Evolutionary conservation across 2,888 invertebrate species (phyloP), one percentile per base, ranked within the genome.

Genomic region (Mamestra brassicae): DNA sequence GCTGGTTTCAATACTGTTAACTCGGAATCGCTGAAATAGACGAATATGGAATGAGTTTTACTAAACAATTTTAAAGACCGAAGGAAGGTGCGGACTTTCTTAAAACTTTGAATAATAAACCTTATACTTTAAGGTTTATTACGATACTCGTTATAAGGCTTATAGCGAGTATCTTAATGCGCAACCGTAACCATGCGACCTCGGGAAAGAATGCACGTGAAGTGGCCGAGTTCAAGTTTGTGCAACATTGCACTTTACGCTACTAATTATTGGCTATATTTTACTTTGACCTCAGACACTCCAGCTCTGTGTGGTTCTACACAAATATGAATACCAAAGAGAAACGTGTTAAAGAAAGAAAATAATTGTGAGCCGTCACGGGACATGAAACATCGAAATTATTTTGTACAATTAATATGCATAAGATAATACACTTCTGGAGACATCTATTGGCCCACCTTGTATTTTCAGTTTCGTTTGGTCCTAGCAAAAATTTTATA

Each of bases 1-100:
- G 87, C 70, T 13, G 91, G 78, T 36, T 81, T 91, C 15, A 96
- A 83, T 34, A 89, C 87, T n/a, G 93, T 93, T 69, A 95, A 91
- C 66, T 95, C 95, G 10, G 92, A 89, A 45, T 94, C 95, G 74
- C 96, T 96, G 86, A 69, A 88, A 87, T 72, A 15, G 54, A 11
- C 26, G 66, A 4, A 71, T 4, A 54, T 34, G 2, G 38, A 58
- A 52, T 62, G 4, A 58, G 4, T 6, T 38, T 36, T 42, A 26
- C 36, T 42, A 36, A 4, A 17, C 13, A 11, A 15, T 42, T 10
- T 50, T 4, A n/a, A 15, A 67, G 1, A 7, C 4, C 2, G 5
- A 62, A 11, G 2, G 17, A 15, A n/a, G 6, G n/a, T n/a, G n/a
- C n/a, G n/a, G n/a, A n/a, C n/a, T n/a, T n/a, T n/a, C n/a, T n/a